Evolutionary conservation across 2,888 invertebrate genomes (phyloP).

Genomic region (Drosophila gaucha): DNA sequence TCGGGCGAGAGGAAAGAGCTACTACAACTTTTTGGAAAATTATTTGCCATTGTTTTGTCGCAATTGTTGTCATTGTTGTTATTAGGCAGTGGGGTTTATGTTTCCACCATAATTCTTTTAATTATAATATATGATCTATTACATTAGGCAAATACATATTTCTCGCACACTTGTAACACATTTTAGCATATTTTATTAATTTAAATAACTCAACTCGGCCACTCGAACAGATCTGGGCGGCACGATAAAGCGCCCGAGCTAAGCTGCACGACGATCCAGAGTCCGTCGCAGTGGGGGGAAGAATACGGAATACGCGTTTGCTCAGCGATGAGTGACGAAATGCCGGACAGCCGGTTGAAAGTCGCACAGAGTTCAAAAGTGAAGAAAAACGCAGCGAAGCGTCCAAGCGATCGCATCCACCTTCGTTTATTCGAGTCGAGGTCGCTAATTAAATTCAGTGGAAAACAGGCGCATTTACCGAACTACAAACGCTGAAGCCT

Average conservation of each 20-base stretch:
- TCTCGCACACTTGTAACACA: slow-evolving; percentile 76
- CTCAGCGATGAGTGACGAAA: slow-evolving; percentile 74
- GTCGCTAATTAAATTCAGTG: slow-evolving; percentile 79
- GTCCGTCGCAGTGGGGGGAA: background rate
- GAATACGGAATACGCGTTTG: slow-evolving; percentile 42
- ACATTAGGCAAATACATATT: slow-evolving; percentile 55
- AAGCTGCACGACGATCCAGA: slow-evolving; percentile 20
- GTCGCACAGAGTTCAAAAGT: slow-evolving; percentile 35
- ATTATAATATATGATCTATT: slow-evolving; percentile 81
- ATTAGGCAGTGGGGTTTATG: slow-evolving; percentile 10
- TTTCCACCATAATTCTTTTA: slow-evolving; percentile 81
- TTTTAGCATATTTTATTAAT: slow-evolving; percentile 83
- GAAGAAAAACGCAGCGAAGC: slow-evolving; percentile 68
- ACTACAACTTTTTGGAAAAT: slow-evolving; percentile 51
- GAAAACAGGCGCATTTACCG: slow-evolving; percentile 74
- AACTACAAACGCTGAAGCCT: slow-evolving; percentile 12
- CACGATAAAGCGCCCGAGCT: slow-evolving; percentile 46
- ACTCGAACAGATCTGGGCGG: slow-evolving; percentile 57
- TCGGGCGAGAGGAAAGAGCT: slow-evolving; percentile 45
- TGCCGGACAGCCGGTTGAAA: slow-evolving; percentile 44
- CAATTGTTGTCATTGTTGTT: slow-evolving; percentile 57
- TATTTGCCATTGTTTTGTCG: slow-evolving; percentile 76
- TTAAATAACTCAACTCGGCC: slow-evolving; percentile 78
- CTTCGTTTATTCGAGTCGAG: slow-evolving; percentile 71
- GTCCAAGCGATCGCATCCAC: slow-evolving; percentile 80